A percentile compares a stretch with the other conserved stretches of the same genome.
These are phyloP conservation scores for Phyllostomus discolor DNA, from an alignment of 2,113 vertebrate species.

Conservation along the genomic window DNA sequence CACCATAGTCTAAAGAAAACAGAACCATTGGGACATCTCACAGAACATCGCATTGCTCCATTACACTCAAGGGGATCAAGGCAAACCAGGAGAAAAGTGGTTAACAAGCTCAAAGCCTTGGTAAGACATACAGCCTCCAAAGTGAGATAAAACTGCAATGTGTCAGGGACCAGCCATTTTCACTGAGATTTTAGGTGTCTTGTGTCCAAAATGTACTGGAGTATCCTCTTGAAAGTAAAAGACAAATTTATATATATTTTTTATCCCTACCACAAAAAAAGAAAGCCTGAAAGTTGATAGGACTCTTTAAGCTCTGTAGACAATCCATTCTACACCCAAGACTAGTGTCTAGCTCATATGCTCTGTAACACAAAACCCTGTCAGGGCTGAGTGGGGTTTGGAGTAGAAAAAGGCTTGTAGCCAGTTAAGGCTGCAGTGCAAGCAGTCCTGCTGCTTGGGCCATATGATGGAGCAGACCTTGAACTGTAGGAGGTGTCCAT, in stretches of 20 bases:
- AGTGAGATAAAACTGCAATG: background rate
- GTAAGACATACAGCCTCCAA: background rate
- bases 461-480: background rate
- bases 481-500: background rate
- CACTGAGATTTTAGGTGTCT: background rate
- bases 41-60: background rate
- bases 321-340: background rate
- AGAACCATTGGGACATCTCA: background rate
- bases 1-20: background rate
- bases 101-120: background rate
- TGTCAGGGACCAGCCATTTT: background rate
- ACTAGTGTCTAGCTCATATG: background rate
- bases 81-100: background rate
- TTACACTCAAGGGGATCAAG: background rate
- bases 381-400: background rate
- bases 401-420: background rate
- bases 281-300: background rate
- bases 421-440: background rate
- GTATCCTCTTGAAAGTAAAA: background rate
- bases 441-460: background rate
- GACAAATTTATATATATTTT: background rate
- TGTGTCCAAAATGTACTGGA: background rate
- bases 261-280: background rate
- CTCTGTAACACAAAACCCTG: background rate
- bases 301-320: background rate